Conservation (phyloP, 2,888 invertebrate genomes). For the Creontiades dilutus region DNA sequence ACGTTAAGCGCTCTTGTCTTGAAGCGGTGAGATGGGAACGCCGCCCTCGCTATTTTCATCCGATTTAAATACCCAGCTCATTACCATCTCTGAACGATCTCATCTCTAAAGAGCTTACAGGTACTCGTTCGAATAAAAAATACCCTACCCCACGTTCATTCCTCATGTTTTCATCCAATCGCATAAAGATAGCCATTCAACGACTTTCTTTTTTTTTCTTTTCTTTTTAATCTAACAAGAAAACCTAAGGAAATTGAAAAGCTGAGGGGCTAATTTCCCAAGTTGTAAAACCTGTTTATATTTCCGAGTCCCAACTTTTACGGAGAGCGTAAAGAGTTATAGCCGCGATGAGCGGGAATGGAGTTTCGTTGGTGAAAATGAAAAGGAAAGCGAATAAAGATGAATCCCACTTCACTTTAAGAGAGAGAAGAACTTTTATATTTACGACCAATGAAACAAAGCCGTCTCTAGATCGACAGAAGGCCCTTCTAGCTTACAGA, state of each 20-base stretch:
- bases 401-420: no score
- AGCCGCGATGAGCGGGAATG: background rate
- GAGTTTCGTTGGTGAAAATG: no score
- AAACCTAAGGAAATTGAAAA: background rate
- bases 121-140: background rate
- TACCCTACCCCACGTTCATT: background rate
- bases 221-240: no score
- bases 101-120: background rate
- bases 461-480: no score
- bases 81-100: background rate
- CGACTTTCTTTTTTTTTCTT: slow-evolving; percentile 8
- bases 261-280: background rate
- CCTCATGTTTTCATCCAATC: background rate
- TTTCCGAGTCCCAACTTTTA: background rate
- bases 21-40: no score
- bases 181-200: background rate
- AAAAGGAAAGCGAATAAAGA: no score
- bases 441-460: no score
- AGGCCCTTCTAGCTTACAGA: no score
- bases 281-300: background rate
- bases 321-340: background rate
- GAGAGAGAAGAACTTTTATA: no score
- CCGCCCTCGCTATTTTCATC: background rate
- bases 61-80: slow-evolving; percentile 1
- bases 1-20: no score